Evolutionary conservation across 2,888 invertebrate species (phyloP).

Genomic region (Leptura quadrifasciata): DNA sequence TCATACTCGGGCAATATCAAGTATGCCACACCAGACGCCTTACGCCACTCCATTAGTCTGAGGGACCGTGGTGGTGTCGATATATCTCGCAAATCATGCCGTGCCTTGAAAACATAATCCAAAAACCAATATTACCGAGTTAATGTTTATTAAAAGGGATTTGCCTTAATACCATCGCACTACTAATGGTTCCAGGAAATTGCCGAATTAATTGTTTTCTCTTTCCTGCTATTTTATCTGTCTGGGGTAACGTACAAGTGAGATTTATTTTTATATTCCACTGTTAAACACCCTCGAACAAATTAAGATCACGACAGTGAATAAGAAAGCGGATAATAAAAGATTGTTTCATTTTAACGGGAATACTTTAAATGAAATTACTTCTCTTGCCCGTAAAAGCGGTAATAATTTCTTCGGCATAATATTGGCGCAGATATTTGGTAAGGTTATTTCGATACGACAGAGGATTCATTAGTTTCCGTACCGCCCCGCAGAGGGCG

Average conservation of each 20-base stretch:
- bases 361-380: not conserved
- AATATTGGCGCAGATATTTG: too few species aligned
- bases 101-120: slow-evolving; percentile 34
- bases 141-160: slow-evolving; percentile 34
- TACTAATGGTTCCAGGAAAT: slow-evolving; percentile 26
- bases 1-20: slow-evolving; percentile 19
- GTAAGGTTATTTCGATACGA: too few species aligned
- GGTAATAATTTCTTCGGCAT: too few species aligned
- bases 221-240: not conserved
- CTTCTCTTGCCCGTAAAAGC: too few species aligned
- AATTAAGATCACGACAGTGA: not conserved
- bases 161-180: slow-evolving; percentile 20
- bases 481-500: too few species aligned
- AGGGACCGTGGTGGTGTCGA: slow-evolving; percentile 13
- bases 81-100: slow-evolving; percentile 30
- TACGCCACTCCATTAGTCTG: slow-evolving; percentile 21
- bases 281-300: slow-evolving; percentile 4
- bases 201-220: slow-evolving; percentile 34
- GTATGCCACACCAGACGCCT: slow-evolving; percentile 9
- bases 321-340: not conserved
- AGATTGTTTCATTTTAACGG: not conserved
- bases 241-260: slow-evolving; percentile 1
- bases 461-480: too few species aligned
- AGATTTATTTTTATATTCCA: not conserved
- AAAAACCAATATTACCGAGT: slow-evolving; percentile 34